Conservation (phyloP, 2,888 invertebrate species). For the Scaptomyza reducta region DNA sequence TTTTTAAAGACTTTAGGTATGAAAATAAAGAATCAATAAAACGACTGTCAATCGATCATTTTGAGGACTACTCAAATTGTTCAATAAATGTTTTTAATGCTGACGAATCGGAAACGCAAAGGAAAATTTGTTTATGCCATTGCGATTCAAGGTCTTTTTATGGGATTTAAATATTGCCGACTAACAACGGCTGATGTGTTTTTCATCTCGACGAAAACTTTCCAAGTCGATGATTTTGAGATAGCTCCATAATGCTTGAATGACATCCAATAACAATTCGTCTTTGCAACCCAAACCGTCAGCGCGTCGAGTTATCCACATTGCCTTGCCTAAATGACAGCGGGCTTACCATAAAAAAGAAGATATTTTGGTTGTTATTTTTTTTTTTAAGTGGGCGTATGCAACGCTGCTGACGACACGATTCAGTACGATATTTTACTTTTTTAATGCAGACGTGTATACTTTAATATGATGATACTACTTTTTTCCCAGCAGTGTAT, state of each 20-base stretch:
- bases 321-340: background rate
- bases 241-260: slow-evolving; percentile 3
- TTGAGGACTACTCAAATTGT: background rate
- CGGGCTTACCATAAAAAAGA: background rate
- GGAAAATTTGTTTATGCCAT: slow-evolving; percentile 1
- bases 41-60: background rate
- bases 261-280: slow-evolving; percentile 7
- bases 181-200: background rate
- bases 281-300: background rate
- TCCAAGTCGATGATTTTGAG: slow-evolving; percentile 5
- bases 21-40: background rate
- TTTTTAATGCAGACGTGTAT: background rate
- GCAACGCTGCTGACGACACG: background rate
- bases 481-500: too few species aligned
- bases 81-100: background rate
- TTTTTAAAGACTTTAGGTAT: too few species aligned
- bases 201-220: background rate
- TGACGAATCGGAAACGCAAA: slow-evolving; percentile 1
- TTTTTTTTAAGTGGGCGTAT: background rate
- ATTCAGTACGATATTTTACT: background rate
- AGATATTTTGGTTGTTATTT: background rate
- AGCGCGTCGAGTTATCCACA: background rate
- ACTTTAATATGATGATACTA: too few species aligned
- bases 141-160: background rate
- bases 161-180: background rate